Percentiles rank a stretch among this genome's conserved stretches.
Evolutionary conservation across 2,113 vertebrate species (phyloP).

Genomic region (Lipophrys pholis): DNA sequence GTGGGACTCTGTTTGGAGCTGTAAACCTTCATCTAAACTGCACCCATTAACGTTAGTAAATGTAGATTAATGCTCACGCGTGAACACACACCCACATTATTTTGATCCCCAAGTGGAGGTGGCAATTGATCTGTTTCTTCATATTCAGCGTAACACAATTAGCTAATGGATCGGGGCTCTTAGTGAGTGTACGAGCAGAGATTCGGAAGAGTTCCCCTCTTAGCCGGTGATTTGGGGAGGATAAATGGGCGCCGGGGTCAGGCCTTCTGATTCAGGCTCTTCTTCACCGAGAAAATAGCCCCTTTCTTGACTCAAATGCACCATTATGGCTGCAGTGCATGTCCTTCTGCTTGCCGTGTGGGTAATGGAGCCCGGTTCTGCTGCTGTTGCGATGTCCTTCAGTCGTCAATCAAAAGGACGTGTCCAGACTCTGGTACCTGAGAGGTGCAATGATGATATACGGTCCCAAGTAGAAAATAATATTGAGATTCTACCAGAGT

Average conservation of each 20-base stretch:
- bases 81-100: background rate
- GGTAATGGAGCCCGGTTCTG: conserved; percentile 44
- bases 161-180: conserved; percentile 57
- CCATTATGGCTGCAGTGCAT: conserved; percentile 41
- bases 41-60: background rate
- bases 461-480: conserved; percentile 14
- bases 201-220: conserved; percentile 44
- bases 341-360: conserved; percentile 35
- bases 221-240: conserved; percentile 54
- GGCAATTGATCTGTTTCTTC: conserved; percentile 61
- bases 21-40: background rate
- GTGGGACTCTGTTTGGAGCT: background rate
- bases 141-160: conserved; percentile 59
- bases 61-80: background rate
- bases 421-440: conserved; percentile 23
- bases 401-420: conserved; percentile 40
- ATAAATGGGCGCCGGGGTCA: conserved; percentile 41
- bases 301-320: conserved; percentile 37
- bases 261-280: conserved; percentile 20
- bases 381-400: conserved; percentile 38
- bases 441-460: conserved; percentile 30
- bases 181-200: conserved; percentile 24
- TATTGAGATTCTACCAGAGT: conserved; percentile 29
- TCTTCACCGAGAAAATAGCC: conserved; percentile 48
- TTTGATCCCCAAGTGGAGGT: background rate